Evolutionary conservation across 2,797 vertebrate species (phyloP).

Genomic region (Pangasius mekongensis): DNA sequence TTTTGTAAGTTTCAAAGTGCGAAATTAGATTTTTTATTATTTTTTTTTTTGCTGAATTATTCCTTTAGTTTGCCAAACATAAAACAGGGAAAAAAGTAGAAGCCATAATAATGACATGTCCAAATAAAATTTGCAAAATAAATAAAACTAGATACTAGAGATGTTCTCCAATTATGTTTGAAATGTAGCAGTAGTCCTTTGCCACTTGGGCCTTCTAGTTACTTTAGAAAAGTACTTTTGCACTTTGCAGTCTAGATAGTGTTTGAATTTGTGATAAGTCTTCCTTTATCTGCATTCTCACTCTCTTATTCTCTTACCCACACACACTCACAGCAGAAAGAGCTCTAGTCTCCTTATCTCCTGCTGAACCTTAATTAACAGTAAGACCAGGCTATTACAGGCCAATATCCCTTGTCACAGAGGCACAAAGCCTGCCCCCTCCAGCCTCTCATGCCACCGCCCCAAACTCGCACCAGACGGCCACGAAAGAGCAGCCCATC

Average conservation of each 20-base stretch:
- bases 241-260: conserved; percentile 14
- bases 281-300: conserved; percentile 68
- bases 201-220: background rate
- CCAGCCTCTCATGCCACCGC: conserved; percentile 30
- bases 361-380: conserved; percentile 74
- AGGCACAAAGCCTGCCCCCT: conserved; percentile 70
- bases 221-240: conserved; percentile 20
- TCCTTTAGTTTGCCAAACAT: background rate
- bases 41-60: background rate
- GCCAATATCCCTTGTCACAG: conserved; percentile 72
- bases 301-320: background rate
- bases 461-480: conserved; percentile 29
- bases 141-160: background rate
- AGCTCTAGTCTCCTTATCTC: conserved; percentile 73
- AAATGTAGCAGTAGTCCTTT: conserved; percentile 12
- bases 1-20: no score
- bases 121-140: background rate
- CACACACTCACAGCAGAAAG: conserved; percentile 61
- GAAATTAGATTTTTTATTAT: background rate
- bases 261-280: conserved; percentile 53
- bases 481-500: conserved; percentile 61
- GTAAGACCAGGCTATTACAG: conserved; percentile 74
- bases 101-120: background rate
- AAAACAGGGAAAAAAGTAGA: background rate
- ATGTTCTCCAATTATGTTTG: conserved; percentile 26